Evolutionary conservation across 2,113 vertebrate species (phyloP), one percentile per base, ranked within the genome.

Genomic region (Donacobius atricapilla): DNA sequence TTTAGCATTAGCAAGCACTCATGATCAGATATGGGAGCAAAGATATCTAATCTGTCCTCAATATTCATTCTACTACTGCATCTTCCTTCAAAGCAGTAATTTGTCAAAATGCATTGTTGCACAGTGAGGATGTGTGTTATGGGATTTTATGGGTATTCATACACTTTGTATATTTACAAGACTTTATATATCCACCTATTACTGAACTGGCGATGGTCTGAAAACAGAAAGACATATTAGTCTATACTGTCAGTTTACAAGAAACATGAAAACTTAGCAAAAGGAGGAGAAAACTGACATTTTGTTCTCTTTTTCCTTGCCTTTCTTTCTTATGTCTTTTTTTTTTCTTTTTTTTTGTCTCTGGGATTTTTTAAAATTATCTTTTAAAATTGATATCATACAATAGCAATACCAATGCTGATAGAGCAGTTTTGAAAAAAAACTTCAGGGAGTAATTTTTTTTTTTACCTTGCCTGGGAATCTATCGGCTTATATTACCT

Each of bases 41-140:
- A 19, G 10, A 6, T 27, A 16, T 8, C 10, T 65, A 61, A 83
- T 50, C n/a, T 78, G 35, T 8, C 30, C 13, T 75, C 44, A 75
- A 2, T 44, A 12, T 7, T 72, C 19, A 47, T 65, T 17, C 28
- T 66, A 31, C 6, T 24, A 7, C 5, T 0, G 0, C 17, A 10
- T 37, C 33, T 72, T 68, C 27, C 33, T 89, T 82, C 27, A 81
- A 66, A 30, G 30, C 23, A 73, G n/a, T 30, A 48, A 50, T 75
- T 76, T 72, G 4, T 70, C 25, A 88, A 64, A 93, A 57, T 39
- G 5, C 2, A 2, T 53, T 77, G 44, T 3, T 70, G 7, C 21
- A 63, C 18, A 58, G 19, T 12, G 40, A 92, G 45, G n/a, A 27
- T 65, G 16, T 13, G 10, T 61, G 16, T 37, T 50, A 23, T 25